Conservation (phyloP, 1,140 invertebrate genomes). For the Proctacanthus coquilletti region DNA sequence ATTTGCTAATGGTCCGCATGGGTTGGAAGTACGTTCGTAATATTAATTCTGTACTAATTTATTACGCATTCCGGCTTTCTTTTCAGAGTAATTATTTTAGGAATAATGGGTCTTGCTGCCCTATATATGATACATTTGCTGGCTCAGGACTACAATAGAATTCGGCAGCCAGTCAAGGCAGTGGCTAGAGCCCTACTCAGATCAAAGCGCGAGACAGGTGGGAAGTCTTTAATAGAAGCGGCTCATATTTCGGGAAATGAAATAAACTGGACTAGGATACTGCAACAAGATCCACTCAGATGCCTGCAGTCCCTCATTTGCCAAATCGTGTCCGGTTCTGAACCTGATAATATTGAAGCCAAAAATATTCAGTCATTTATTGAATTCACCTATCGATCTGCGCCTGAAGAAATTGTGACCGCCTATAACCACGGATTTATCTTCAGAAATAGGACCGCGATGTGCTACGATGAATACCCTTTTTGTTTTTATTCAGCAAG, state of each 20-base stretch:
- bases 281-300: constrained; percentile 25
- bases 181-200: constrained; percentile 14
- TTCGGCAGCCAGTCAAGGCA: constrained; percentile 18
- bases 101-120: constrained; percentile 30
- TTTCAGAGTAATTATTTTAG: too few relatives aligned
- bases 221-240: constrained; percentile 4
- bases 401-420: constrained; percentile 17
- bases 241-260: too few relatives aligned
- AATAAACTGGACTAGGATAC: constrained; percentile 25
- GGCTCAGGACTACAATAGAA: constrained; percentile 32
- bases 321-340: constrained; percentile 25
- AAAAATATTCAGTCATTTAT: constrained; percentile 20
- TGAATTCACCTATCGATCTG: constrained; percentile 18
- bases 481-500: constrained; percentile 28
- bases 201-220: constrained; percentile 9
- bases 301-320: constrained; percentile 26
- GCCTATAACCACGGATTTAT: constrained; percentile 22
- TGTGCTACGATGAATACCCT: constrained; percentile 24
- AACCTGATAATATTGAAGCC: constrained; percentile 15
- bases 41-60: too few relatives aligned
- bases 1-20: too few relatives aligned
- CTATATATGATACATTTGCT: constrained; percentile 34
- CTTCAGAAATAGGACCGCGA: constrained; percentile 13
- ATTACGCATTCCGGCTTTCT: too few relatives aligned
- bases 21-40: too few relatives aligned